phyloP scores from a whole-genome alignment of 2,888 invertebrate species.

The Magallana nippona region DNA sequence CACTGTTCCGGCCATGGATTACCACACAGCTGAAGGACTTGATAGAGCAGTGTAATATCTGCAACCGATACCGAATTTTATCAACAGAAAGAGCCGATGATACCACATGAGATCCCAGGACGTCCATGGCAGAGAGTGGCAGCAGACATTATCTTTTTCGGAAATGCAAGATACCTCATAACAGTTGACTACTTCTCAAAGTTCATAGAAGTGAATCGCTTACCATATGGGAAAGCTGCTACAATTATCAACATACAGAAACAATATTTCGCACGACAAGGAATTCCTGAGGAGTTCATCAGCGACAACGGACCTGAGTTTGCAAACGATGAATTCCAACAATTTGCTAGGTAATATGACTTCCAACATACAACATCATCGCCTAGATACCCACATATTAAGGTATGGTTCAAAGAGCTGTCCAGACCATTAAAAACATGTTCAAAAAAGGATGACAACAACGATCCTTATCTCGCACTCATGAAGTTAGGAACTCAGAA shows the following conservation, averaged over 20 bases:
- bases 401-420: constrained; percentile 59
- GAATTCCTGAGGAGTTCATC: constrained; percentile 50
- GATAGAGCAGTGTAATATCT: too few relatives aligned
- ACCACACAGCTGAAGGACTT: too few relatives aligned
- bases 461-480: constrained; percentile 49
- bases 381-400: constrained; percentile 56
- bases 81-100: too few relatives aligned
- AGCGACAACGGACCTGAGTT: constrained; percentile 57
- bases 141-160: too few relatives aligned
- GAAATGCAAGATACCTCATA: constrained; percentile 46
- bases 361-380: constrained; percentile 47
- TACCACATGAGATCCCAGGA: too few relatives aligned
- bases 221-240: constrained; percentile 45
- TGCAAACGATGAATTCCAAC: constrained; percentile 46
- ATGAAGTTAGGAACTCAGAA: constrained; percentile 50
- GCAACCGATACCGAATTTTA: too few relatives aligned
- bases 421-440: constrained; percentile 56
- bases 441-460: constrained; percentile 48
- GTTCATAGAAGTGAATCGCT: constrained; percentile 52
- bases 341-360: constrained; percentile 42
- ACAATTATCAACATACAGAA: constrained; percentile 50
- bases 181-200: constrained; percentile 54
- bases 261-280: constrained; percentile 52
- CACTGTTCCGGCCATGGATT: too few relatives aligned
- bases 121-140: not conserved